These are phyloP conservation scores for Maniola jurtina DNA, from an alignment of 1,140 invertebrate species.

Conservation along the genomic window DNA sequence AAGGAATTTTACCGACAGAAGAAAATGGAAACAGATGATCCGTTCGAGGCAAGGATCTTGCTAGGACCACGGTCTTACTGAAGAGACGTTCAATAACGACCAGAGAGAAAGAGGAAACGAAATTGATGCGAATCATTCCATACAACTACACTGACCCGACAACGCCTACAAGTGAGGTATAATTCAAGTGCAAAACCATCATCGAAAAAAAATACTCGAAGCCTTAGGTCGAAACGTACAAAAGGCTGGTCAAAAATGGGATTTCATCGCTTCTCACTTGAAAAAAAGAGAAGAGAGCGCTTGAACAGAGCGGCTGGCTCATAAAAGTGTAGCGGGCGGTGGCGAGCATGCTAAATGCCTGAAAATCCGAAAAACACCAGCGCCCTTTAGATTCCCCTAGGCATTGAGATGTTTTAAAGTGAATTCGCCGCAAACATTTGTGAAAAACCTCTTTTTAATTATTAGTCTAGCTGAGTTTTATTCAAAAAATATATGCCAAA, in stretches of 20 bases:
- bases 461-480: background rate
- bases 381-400: slow-evolving; percentile 9
- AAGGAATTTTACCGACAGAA: too few relatives aligned
- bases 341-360: slow-evolving; percentile 38
- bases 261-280: slow-evolving; percentile 53
- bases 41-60: too few relatives aligned
- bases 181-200: too few relatives aligned
- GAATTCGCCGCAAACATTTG: slow-evolving; percentile 16
- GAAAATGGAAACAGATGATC: too few relatives aligned
- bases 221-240: slow-evolving; percentile 37
- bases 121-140: too few relatives aligned
- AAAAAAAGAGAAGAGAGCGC: slow-evolving; percentile 45
- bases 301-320: slow-evolving; percentile 46
- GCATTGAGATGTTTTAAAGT: slow-evolving; percentile 19
- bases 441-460: background rate
- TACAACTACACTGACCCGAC: too few relatives aligned
- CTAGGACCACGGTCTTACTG: too few relatives aligned
- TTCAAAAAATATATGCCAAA: background rate
- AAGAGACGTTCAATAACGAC: too few relatives aligned
- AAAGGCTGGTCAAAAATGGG: slow-evolving; percentile 59
- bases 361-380: slow-evolving; percentile 42
- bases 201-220: background rate
- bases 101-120: too few relatives aligned
- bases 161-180: too few relatives aligned
- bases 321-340: slow-evolving; percentile 60